phyloP scores from a whole-genome alignment of 2,113 vertebrate species.

The Seriola dumerili region DNA sequence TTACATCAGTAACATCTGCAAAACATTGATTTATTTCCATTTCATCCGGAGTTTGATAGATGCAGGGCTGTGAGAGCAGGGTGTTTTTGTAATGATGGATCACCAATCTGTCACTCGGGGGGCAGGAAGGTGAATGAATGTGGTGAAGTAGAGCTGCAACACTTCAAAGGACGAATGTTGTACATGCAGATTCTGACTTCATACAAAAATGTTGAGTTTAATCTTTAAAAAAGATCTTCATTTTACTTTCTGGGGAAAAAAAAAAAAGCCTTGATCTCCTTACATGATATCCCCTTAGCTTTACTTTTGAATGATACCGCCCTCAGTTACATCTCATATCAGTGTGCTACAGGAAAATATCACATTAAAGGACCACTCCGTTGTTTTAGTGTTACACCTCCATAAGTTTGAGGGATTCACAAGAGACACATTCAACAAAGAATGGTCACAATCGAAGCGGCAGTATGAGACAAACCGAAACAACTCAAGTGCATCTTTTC shows the following conservation, averaged over 20 bases:
- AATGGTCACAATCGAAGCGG: no score
- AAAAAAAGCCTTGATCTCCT: background rate
- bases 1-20: slow-evolving; percentile 25
- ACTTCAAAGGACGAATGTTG: background rate
- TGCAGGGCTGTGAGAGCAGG: slow-evolving; percentile 13
- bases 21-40: slow-evolving; percentile 10
- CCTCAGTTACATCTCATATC: background rate
- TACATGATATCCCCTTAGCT: background rate
- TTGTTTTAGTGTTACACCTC: background rate
- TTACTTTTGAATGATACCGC: background rate
- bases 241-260: background rate
- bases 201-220: no score
- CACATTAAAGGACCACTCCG: background rate
- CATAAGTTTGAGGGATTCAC: background rate
- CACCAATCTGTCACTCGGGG: background rate
- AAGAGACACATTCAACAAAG: no score
- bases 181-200: background rate
- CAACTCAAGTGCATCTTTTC: no score
- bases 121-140: slow-evolving; percentile 34
- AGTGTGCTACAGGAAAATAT: no score
- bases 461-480: no score
- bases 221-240: no score
- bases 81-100: slow-evolving; percentile 49
- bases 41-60: slow-evolving; percentile 36
- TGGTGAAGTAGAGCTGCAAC: slow-evolving; percentile 4